Evolutionary conservation across 1,140 invertebrate species (phyloP).

Genomic region (Drosophila virilis): DNA sequence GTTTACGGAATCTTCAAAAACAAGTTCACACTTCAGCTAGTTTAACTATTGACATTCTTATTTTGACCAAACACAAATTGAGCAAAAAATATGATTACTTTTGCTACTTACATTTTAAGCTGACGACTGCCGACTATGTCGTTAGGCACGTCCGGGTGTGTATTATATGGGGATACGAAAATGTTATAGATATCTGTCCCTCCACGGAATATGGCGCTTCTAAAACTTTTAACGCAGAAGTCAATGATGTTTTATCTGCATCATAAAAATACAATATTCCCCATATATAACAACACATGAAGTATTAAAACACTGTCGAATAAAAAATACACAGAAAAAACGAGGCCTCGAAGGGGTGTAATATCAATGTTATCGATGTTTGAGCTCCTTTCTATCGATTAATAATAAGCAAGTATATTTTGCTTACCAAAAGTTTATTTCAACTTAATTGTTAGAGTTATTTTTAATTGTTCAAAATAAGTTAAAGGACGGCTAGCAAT

Average conservation of each 20-base stretch:
- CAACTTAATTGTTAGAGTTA: no score
- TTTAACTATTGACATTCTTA: background rate
- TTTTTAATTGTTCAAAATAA: no score
- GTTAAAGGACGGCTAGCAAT: no score
- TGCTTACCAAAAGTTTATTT: no score
- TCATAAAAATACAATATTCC: slow-evolving; percentile 10
- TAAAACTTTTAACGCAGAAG: background rate
- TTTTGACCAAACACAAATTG: background rate
- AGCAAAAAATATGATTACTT: slow-evolving; percentile 1
- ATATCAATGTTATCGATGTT: slow-evolving; percentile 40
- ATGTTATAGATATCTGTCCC: slow-evolving; percentile 4
- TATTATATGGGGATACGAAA: slow-evolving; percentile 3
- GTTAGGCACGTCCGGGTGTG: slow-evolving; percentile 28
- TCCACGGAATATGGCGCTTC: slow-evolving; percentile 1
- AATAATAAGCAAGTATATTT: background rate
- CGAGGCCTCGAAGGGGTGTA: slow-evolving; percentile 47
- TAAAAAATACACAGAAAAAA: slow-evolving; percentile 58
- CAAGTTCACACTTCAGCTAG: background rate
- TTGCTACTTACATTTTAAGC: slow-evolving; percentile 31
- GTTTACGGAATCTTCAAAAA: slow-evolving; percentile 13
- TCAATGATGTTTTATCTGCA: slow-evolving; percentile 6
- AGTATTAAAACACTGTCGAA: slow-evolving; percentile 34
- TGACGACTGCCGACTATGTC: slow-evolving; percentile 25
- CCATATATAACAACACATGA: slow-evolving; percentile 38
- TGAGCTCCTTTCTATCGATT: slow-evolving; percentile 10